Base-by-base conservation (phyloP, 2,797 vertebrate genomes). In the Neopelma chrysocephalum region DNA sequence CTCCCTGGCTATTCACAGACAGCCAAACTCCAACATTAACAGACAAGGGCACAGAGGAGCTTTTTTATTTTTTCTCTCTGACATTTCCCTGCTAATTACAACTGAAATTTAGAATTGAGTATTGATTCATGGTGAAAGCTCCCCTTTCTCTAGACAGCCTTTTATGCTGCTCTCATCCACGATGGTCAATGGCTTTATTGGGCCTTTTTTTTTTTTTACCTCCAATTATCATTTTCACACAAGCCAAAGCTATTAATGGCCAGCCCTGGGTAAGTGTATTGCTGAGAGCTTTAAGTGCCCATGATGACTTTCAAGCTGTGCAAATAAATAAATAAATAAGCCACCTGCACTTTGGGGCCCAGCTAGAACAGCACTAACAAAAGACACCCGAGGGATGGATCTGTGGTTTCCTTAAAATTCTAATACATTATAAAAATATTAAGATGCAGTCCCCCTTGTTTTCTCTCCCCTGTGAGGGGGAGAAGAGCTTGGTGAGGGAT, bases 271-370 rank as follows among this genome's bases (percentile, higher is more conserved):
- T 32, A 38, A 94, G 72, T 31, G 68, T 34, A 61, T 29, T 85
- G 76, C 83, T 48, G 47, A 89, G 47, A 73, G 84, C 83, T 96
- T 54, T 38, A 73, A 95, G 90, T 77, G 90, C 43, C 78, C 82
- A 20, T 50, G 56, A 77, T 27, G 36, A 60, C 64, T 38, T 78
- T 85, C 78, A 73, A 92, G 66, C 77, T 73, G 66, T 66, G 78
- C 56, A 81, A 57, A 89, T 4, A 66, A 66, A 76, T 5, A 47
- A 73, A 66, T 5, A 45, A 75, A 60, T 2, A 29, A 87, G 40
- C 43, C 80, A 76, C 43, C 78, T 80, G 89, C 73, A 82, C 62
- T 78, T 8, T 4, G 72, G 48, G 48, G 76, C 51, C n/a, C 66
- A 87, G 85, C 64, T 53, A 34, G 76, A 76, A 21, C 19, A 27